Evolutionary conservation across 2,888 invertebrate genomes (phyloP), one percentile per base, ranked within the genome.

Genomic region (Cenopis cana): DNA sequence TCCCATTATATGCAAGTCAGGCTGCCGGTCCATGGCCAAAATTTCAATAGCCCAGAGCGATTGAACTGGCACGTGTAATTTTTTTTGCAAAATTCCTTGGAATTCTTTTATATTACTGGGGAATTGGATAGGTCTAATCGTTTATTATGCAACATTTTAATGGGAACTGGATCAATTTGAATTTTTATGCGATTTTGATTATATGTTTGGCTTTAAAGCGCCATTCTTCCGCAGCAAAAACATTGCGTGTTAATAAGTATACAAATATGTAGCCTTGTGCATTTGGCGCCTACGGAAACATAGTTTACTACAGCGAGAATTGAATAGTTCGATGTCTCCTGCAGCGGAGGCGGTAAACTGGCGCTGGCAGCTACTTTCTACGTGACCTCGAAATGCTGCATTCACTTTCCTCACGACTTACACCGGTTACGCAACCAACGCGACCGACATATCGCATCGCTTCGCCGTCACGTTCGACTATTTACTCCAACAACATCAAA

Each of bases 301-400:
- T 41, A 20, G 33, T 3, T 54, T 49, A 65, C 38, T 65, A 33
- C 18, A 49, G 12, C n/a, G 20, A 50, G 36, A 33, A 54, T 54
- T 68, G 14, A 49, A 24, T 69, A 24, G 18, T 49, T 62, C n/a
- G 76, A 76, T 76, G 77, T 78, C 76, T 76, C 75, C 54, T 46
- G 73, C 57, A 64, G 60, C 78, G 79, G 76, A 76, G 81, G 80
- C 79, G 80, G 76, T 77, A 81, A 78, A 78, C 79, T 79, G 82
- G 78, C 82, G 77, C 82, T 82, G 83, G 76, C 84, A 84, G 86
- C 87, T 89, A 93, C 93, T 93, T 93, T 93, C 93, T 93, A 92
- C 85, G 88, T 85, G 93, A 93, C 93, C 93, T 93, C 93, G 88
- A 92, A 93, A 86, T 90, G 88, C 90, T 89, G 90, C 91, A 87